Evolutionary conservation across 2,113 vertebrate genomes (phyloP).

Genomic region (Corythoichthys intestinalis): DNA sequence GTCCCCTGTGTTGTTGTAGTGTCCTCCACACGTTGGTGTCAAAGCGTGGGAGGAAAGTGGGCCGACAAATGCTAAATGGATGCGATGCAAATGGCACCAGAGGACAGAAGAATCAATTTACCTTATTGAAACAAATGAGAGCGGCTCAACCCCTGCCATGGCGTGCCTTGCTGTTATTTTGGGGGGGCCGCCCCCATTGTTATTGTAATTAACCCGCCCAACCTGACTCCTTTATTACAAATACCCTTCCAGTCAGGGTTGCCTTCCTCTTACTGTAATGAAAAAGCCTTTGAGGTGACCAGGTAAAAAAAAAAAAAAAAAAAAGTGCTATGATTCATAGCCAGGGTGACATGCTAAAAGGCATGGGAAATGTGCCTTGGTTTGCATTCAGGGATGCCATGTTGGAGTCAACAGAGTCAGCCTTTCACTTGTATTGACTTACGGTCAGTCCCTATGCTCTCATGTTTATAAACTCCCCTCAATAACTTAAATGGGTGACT

Average conservation of each 20-base stretch:
- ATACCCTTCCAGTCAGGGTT: conserved; percentile 31
- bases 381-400: conserved; percentile 57
- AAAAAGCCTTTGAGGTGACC: conserved; percentile 59
- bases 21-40: conserved; percentile 44
- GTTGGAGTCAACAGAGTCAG: conserved; percentile 26
- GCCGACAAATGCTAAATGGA: conserved; percentile 64
- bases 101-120: conserved; percentile 76
- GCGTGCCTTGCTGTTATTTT: conserved; percentile 33
- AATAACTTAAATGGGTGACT: conserved; percentile 60
- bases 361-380: conserved; percentile 50
- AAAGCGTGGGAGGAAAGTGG: conserved; percentile 34
- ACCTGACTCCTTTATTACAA: conserved; percentile 54
- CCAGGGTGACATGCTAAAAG: conserved; percentile 62
- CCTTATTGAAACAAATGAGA: conserved; percentile 78
- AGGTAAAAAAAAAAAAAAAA: conserved; percentile 55
- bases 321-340: conserved; percentile 61
- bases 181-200: conserved; percentile 60
- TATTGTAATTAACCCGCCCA: conserved; percentile 71
- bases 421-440: conserved; percentile 31
- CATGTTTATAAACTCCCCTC: conserved; percentile 44
- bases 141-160: conserved; percentile 51
- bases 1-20: conserved; percentile 51
- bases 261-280: conserved; percentile 70
- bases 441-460: conserved; percentile 35
- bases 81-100: conserved; percentile 70